phyloP scores from a whole-genome alignment of 2,888 invertebrate species.

The Synanthedon andrenaeformis region DNA sequence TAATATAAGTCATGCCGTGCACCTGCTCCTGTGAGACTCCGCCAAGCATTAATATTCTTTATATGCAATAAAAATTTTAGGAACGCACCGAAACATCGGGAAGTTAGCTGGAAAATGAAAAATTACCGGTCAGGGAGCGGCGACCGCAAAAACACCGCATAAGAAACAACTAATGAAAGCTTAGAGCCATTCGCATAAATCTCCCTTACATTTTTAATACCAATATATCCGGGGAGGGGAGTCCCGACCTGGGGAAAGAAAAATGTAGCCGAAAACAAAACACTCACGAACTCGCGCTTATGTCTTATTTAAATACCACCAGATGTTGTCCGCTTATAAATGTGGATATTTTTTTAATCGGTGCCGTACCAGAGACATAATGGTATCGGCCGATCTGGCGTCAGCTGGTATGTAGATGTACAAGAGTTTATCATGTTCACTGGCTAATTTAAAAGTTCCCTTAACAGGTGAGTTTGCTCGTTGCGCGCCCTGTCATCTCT shows the following conservation, averaged over 20 bases:
- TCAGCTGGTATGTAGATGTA: constrained; percentile 66
- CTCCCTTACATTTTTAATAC: constrained; percentile 71
- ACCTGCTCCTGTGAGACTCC: constrained; percentile 44
- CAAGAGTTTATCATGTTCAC: constrained; percentile 52
- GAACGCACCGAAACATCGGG: constrained; percentile 49
- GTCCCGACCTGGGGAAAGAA: constrained; percentile 44
- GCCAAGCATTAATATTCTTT: constrained; percentile 63
- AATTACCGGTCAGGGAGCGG: constrained; percentile 68
- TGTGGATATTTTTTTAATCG: constrained; percentile 63
- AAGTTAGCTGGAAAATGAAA: constrained; percentile 67
- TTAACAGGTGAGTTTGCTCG: constrained; percentile 30
- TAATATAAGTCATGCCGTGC: constrained; percentile 61
- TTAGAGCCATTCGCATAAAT: constrained; percentile 71
- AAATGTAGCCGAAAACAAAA: constrained; percentile 52
- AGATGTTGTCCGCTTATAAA: constrained; percentile 66
- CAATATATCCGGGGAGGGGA: constrained; percentile 65
- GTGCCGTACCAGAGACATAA: constrained; percentile 67
- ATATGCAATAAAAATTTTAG: constrained; percentile 65
- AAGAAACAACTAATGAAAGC: constrained; percentile 70
- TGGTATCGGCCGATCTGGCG: constrained; percentile 66
- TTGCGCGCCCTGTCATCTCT: constrained; percentile 37
- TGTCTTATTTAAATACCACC: constrained; percentile 68
- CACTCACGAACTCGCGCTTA: constrained; percentile 60
- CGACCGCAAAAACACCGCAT: constrained; percentile 63
- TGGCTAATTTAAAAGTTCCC: constrained; percentile 63